A percentile compares a stretch with the other conserved stretches of the same genome.
Evolutionary conservation across 2,888 invertebrate genomes (phyloP).

Genomic region (Abrostola triplasia): DNA sequence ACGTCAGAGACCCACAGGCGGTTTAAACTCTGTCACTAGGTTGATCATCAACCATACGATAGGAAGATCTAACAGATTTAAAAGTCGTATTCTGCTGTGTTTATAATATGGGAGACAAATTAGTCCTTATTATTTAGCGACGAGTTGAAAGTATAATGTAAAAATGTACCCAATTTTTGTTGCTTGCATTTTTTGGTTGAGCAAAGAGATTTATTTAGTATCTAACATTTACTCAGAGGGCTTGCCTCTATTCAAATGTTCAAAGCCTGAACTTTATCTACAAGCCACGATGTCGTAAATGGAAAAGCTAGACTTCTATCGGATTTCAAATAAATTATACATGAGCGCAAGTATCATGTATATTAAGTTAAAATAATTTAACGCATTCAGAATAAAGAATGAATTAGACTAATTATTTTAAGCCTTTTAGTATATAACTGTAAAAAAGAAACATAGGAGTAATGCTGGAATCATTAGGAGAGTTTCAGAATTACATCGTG

Average conservation of each 20-base stretch:
- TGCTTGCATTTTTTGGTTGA: constrained; percentile 29
- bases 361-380: constrained; percentile 34
- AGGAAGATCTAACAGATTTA: too few species aligned
- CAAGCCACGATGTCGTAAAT: constrained; percentile 20
- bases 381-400: constrained; percentile 7
- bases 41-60: too few species aligned
- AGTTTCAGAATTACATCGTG: too few species aligned
- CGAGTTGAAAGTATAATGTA: constrained; percentile 24
- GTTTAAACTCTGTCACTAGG: too few species aligned
- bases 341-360: constrained; percentile 30
- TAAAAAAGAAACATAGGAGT: too few species aligned
- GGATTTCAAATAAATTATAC: constrained; percentile 43
- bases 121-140: constrained; percentile 37
- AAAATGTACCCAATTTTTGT: constrained; percentile 12
- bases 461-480: too few species aligned
- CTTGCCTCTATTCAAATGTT: background rate
- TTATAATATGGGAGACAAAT: constrained; percentile 5
- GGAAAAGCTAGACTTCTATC: constrained; percentile 34
- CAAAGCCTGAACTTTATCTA: constrained; percentile 10
- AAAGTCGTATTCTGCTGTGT: background rate
- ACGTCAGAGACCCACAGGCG: too few species aligned
- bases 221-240: constrained; percentile 13
- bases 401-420: too few species aligned
- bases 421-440: too few species aligned
- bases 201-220: constrained; percentile 28